Base-by-base conservation (phyloP, 1,140 invertebrate species). In the Aphidius gifuensis region DNA sequence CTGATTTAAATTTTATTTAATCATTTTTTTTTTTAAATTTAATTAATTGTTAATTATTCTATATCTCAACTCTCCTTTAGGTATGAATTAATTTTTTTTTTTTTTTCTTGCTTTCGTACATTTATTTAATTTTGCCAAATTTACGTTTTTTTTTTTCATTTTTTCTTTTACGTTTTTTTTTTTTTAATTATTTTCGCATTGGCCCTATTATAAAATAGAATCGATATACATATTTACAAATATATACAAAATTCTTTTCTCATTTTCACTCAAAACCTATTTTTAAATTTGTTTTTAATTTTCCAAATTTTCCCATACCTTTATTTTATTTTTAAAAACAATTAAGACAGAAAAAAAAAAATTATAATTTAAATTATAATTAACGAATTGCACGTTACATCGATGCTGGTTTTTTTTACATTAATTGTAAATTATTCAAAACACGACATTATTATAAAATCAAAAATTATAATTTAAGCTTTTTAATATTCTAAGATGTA, bases 171-270 rank as follows among this genome's bases (percentile, higher is more conserved):
- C 43, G 43, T 39, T 55, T 38, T 55, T 55, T 43, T 55, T 55
- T 55, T 40, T 44, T 46, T 51, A 42, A 50, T 63, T 42, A 5
- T 58, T 56, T 60, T 58, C 79, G 70, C 65, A 72, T 75, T 74
- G 75, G 76, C 73, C 71, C 77, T 79, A 80, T 79, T 81, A 81
- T 79, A 80, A 81, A 81, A 81, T 79, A 81, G 74, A 79, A 76
- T 70, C 74, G 74, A 81, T 81, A 73, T 81, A 81, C 79, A 80
- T 80, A 80, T 80, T 71, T 80, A 80, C 79, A 80, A 23, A 58
- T 80, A 80, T 79, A 65, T 80, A 80, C 77, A 80, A 9, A 45
- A 40, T 50, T 58, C 38, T 56, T 45, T 50, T 45, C 55, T 44
- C 45, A 53, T 60, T 55, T 67, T 68, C 69, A 73, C 71, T 74